Percentiles rank a stretch among this genome's conserved stretches.
phyloP scores from a whole-genome alignment of 2,888 invertebrate species.

The Habrosyne pyritoides region DNA sequence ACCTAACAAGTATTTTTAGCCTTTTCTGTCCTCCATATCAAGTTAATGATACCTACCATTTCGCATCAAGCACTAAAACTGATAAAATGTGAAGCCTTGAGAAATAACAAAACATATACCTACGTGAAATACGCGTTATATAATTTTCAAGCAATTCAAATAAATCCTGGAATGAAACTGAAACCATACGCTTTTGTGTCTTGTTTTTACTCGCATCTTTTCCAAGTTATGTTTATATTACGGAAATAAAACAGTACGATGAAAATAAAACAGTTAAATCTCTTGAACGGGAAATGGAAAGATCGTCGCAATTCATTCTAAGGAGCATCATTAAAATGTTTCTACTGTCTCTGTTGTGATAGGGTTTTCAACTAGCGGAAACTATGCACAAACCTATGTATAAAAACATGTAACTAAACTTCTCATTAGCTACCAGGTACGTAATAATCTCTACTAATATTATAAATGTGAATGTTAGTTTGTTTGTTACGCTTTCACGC shows the following conservation, averaged over 20 bases:
- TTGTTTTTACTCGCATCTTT: background rate
- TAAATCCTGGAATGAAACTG: background rate
- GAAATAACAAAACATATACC: background rate
- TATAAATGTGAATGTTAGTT: too few species aligned
- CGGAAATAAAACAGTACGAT: background rate
- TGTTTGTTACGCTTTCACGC: too few species aligned
- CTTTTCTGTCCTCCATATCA: background rate
- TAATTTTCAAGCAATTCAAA: background rate
- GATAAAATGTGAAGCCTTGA: background rate
- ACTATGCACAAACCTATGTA: too few species aligned
- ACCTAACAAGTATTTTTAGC: slow-evolving; percentile 7
- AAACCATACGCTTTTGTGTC: too few species aligned
- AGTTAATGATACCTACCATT: background rate
- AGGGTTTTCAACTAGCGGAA: too few species aligned
- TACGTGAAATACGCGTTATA: background rate
- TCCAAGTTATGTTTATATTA: background rate
- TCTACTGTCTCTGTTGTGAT: too few species aligned
- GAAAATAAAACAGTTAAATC: background rate
- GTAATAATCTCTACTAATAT: too few species aligned
- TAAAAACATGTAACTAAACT: too few species aligned
- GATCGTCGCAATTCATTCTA: background rate
- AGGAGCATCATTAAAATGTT: background rate
- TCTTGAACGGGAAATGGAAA: background rate
- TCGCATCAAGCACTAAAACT: background rate
- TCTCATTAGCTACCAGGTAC: too few species aligned